Evolutionary conservation across 2,797 vertebrate species (phyloP).

Genomic region (Sebastiscus tertius): DNA sequence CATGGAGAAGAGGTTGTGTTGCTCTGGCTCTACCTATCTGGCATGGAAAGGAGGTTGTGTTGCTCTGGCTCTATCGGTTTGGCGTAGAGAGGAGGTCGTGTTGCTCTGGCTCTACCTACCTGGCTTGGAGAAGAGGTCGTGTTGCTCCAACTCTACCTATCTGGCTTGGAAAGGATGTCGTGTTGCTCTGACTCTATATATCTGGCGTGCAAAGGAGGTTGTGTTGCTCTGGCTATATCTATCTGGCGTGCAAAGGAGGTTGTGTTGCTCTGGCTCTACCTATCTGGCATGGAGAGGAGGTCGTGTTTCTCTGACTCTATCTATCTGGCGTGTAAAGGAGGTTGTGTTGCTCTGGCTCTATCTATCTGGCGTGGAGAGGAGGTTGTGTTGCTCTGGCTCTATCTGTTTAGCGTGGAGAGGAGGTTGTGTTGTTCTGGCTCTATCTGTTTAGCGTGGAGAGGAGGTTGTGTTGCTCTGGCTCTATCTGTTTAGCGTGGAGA

Average conservation of each 20-base stretch:
- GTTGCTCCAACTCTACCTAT: no score
- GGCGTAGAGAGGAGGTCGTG: accelerated
- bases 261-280: no score
- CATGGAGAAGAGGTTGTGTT: no score
- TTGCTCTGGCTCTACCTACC: no score
- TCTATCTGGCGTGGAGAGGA: accelerated
- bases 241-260: accelerated
- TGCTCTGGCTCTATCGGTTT: no score
- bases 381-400: no score
- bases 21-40: no score
- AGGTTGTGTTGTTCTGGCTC: no score
- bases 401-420: accelerated
- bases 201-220: accelerated
- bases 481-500: accelerated
- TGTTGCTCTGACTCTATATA: accelerated
- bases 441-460: accelerated
- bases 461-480: no score
- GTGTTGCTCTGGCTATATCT: no score
- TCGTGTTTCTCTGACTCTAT: accelerated
- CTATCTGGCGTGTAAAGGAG: accelerated
- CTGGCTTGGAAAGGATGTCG: accelerated
- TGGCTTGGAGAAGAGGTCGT: no score
- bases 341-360: no score
- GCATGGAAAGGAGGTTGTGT: accelerated
- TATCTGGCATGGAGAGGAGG: accelerated